phyloP scores from a whole-genome alignment of 1,140 invertebrate species.

The Odontomachus brunneus region DNA sequence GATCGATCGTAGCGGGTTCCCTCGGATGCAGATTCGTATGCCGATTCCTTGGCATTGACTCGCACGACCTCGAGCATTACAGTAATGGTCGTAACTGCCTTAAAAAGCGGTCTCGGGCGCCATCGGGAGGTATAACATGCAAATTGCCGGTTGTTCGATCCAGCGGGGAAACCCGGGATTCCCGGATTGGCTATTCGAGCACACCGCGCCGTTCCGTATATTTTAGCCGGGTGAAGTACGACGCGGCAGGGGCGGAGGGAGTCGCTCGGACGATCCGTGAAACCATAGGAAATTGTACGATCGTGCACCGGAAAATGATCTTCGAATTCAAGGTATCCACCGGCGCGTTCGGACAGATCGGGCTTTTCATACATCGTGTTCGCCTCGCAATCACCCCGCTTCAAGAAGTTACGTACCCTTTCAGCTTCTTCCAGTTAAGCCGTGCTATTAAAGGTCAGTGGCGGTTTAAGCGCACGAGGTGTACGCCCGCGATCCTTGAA shows the following conservation, averaged over 20 bases:
- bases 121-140: slow-evolving; percentile 68
- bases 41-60: slow-evolving; percentile 71
- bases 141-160: slow-evolving; percentile 70
- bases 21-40: slow-evolving; percentile 30
- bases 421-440: slow-evolving; percentile 51
- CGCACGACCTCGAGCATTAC: slow-evolving; percentile 74
- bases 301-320: slow-evolving; percentile 63
- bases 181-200: slow-evolving; percentile 57
- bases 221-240: slow-evolving; percentile 3
- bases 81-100: slow-evolving; percentile 69
- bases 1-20: slow-evolving; percentile 33
- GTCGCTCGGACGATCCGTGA: slow-evolving; percentile 58
- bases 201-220: slow-evolving; percentile 27
- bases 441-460: slow-evolving; percentile 41
- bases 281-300: slow-evolving; percentile 70
- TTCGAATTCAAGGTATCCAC: slow-evolving; percentile 50
- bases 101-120: slow-evolving; percentile 73
- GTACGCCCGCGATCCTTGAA: not conserved
- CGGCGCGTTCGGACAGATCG: slow-evolving; percentile 32
- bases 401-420: slow-evolving; percentile 38
- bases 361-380: slow-evolving; percentile 30
- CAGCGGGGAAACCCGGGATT: slow-evolving; percentile 58
- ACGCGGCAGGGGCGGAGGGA: slow-evolving; percentile 54
- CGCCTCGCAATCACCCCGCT: not conserved
- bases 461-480: slow-evolving; percentile 14